These are phyloP conservation scores for Lepeophtheirus nordmannii DNA, from an alignment of 2,888 invertebrate species.

Conservation along the genomic window DNA sequence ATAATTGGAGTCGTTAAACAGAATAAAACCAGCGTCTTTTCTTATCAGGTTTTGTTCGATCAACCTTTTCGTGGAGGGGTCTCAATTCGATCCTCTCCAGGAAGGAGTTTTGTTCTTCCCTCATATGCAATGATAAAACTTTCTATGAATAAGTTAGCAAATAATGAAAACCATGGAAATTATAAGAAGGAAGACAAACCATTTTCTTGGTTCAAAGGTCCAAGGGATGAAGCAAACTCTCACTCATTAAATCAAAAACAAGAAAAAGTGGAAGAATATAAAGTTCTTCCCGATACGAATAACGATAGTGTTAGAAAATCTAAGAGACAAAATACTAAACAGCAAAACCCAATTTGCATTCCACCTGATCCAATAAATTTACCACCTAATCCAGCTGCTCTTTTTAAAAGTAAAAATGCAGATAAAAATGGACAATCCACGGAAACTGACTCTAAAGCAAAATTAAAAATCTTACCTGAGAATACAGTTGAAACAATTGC, in stretches of 20 bases:
- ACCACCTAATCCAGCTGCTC: not conserved
- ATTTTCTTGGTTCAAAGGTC: not conserved
- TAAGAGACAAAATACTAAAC: not conserved
- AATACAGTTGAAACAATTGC: not conserved
- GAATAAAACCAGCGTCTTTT: constrained; percentile 35
- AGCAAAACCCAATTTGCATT: not conserved
- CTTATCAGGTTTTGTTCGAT: constrained; percentile 70
- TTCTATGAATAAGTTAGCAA: constrained; percentile 37
- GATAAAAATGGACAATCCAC: not conserved
- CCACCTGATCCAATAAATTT: not conserved
- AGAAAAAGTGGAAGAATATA: not conserved
- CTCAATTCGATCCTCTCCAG: constrained; percentile 37
- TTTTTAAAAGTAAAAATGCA: not conserved
- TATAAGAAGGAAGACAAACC: not conserved
- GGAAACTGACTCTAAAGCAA: not conserved
- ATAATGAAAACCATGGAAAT: not conserved
- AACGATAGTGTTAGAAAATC: not conserved
- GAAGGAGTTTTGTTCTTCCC: constrained; percentile 42
- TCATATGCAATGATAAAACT: constrained; percentile 45
- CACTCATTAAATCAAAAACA: not conserved
- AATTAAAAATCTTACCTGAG: not conserved
- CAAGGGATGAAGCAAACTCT: not conserved
- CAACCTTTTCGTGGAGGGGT: constrained; percentile 52
- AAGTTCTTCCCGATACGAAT: not conserved
- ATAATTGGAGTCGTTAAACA: constrained; percentile 51